Evolutionary conservation across 2,113 vertebrate species (phyloP), one percentile per base, ranked within the genome.

Genomic region (Siniperca chuatsi): DNA sequence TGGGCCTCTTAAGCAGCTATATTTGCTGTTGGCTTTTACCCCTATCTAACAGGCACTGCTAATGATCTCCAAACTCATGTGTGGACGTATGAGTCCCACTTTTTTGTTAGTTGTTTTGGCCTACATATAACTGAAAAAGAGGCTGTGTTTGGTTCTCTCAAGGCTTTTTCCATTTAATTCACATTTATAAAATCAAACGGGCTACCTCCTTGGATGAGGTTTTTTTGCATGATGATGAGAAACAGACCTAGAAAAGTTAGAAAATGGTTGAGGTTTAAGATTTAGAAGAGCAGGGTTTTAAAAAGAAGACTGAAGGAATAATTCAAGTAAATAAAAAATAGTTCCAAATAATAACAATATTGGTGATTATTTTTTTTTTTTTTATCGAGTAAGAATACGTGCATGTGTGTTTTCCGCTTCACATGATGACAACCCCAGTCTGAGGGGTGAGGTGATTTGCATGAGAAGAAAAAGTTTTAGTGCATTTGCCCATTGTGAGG

Each of bases 401-500:
- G 87, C 46, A 40, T 92, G 88, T 89, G 86, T 90, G 90, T 91
- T 93, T 93, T 94, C 91, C 78, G 91, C 97, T 96, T 96, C 96
- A 92, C 96, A 95, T 92, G 96, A 97, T 95, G 86, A 91, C 87
- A 76, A 71, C 67, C 83, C 76, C 58, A 13, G 79, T 80, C 95
- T 25, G 25, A 83, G 67, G 81, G 96, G 96, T 92, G 94, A 92
- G 82, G 76, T 58, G 90, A 99, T 99, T 99, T 98, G 97, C 98
- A 99, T 99, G 96, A 98, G 97, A 98, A 70, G 65, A 84, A 79
- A 92, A 94, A 97, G 96, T 97, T 97, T 97, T 97, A 97, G 97
- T 97, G 97, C 97, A 94, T 98, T 97, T 96, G 93, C 93, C 91
- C 93, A 97, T 99, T 99, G 98, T 99, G 95, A 96, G 95, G 95